These are phyloP conservation scores for Caenorhabditis uteleia DNA, from an alignment of 2,888 invertebrate species.

Conservation along the genomic window DNA sequence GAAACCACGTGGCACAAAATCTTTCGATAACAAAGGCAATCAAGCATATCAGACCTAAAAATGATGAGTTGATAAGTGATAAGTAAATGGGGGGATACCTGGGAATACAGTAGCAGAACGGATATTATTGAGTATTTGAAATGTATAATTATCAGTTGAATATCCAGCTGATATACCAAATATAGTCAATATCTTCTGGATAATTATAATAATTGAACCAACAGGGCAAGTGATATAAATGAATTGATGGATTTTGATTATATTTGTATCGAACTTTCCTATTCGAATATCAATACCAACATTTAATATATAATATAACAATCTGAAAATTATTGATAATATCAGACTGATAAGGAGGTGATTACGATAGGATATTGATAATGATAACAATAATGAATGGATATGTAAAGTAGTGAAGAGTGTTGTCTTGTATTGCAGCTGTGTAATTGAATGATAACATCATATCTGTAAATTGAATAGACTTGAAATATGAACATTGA, in stretches of 20 bases:
- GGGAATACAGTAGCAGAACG: slow-evolving; percentile 20
- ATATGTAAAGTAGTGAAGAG: too few relatives aligned
- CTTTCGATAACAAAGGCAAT: slow-evolving; percentile 27
- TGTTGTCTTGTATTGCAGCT: too few relatives aligned
- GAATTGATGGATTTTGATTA: slow-evolving; percentile 31
- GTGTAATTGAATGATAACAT: too few relatives aligned
- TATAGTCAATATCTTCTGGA: slow-evolving; percentile 17
- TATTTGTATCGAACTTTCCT: slow-evolving; percentile 26
- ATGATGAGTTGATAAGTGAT: background rate
- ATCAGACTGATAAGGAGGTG: background rate
- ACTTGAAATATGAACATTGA: too few relatives aligned
- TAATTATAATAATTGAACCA: slow-evolving; percentile 11
- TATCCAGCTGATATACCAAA: slow-evolving; percentile 5
- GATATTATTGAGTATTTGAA: slow-evolving; percentile 17
- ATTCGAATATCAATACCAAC: slow-evolving; percentile 28
- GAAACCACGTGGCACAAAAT: slow-evolving; percentile 16
- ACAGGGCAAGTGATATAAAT: slow-evolving; percentile 24
- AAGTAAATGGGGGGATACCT: slow-evolving; percentile 1
- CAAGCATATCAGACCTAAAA: slow-evolving; percentile 18
- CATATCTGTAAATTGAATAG: too few relatives aligned
- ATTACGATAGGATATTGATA: too few relatives aligned
- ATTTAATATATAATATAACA: slow-evolving; percentile 26
- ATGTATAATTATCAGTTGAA: slow-evolving; percentile 5
- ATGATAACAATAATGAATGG: too few relatives aligned
- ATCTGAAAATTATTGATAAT: slow-evolving; percentile 5